These are phyloP conservation scores for Aphelenchoides fujianensis DNA, from an alignment of 1,140 invertebrate genomes.

Conservation along the genomic window DNA sequence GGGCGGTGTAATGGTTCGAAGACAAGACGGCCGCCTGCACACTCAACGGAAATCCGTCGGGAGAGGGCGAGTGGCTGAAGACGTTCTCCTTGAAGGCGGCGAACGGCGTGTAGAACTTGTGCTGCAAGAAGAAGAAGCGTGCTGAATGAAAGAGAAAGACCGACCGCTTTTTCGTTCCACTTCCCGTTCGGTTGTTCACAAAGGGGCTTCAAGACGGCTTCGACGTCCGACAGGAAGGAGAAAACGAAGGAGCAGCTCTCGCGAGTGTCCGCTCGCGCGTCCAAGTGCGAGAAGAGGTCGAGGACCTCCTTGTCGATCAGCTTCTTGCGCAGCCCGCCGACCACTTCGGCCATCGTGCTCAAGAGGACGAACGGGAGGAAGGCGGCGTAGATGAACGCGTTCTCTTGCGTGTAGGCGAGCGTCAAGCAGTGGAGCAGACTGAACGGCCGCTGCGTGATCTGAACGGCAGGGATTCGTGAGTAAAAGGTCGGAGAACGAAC, in stretches of 20 bases:
- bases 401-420: neutral
- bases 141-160: neutral
- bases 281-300: neutral
- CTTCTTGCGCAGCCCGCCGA: neutral
- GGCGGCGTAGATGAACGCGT: constrained; percentile 5
- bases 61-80: neutral
- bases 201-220: neutral
- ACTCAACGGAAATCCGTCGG: neutral
- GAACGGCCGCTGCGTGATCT: neutral
- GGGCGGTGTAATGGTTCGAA: constrained; percentile 7
- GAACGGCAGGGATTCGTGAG: no score
- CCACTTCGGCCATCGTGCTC: neutral
- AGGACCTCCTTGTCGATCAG: neutral
- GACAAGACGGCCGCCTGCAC: neutral
- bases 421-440: neutral
- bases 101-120: neutral
- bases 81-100: neutral
- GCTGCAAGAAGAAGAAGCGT: neutral
- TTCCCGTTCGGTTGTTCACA: neutral
- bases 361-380: constrained; percentile 8
- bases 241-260: constrained; percentile 1
- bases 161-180: no score
- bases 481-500: neutral
- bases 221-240: constrained; percentile 1
- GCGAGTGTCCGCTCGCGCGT: neutral